phyloP scores from a whole-genome alignment of 2,113 vertebrate species.

The Dipodomys spectabilis region DNA sequence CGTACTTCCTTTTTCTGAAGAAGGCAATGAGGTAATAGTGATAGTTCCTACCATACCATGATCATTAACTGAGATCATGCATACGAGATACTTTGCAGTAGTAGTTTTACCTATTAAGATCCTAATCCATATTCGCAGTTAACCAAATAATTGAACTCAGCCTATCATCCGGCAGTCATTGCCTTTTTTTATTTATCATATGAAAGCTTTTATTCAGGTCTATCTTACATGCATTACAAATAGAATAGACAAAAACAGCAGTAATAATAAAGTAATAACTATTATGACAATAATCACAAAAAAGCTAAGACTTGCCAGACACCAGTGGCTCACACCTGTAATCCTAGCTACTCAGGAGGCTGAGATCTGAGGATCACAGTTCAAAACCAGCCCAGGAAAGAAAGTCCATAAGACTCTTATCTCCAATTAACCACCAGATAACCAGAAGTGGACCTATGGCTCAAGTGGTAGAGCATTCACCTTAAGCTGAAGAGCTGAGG shows the following conservation, averaged over 20 bases:
- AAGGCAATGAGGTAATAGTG: neutral
- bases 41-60: neutral
- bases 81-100: neutral
- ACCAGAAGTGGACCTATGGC: too few species aligned
- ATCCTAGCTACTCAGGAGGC: too few species aligned
- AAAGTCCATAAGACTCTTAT: too few species aligned
- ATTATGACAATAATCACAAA: slow-evolving; percentile 6
- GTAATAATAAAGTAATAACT: slow-evolving; percentile 34
- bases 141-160: neutral
- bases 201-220: neutral
- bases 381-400: too few species aligned
- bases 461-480: too few species aligned
- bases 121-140: neutral
- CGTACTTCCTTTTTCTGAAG: neutral
- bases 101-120: neutral
- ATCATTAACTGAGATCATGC: neutral
- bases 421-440: too few species aligned
- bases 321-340: too few species aligned
- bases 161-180: neutral
- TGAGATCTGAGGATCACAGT: too few species aligned
- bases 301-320: neutral
- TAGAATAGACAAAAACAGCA: neutral
- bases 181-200: neutral
- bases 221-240: neutral
- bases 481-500: too few species aligned